A percentile compares a stretch with the other conserved stretches of the same genome.
Evolutionary conservation across 2,888 invertebrate genomes (phyloP).

Genomic region (Margaritifera margaritifera): DNA sequence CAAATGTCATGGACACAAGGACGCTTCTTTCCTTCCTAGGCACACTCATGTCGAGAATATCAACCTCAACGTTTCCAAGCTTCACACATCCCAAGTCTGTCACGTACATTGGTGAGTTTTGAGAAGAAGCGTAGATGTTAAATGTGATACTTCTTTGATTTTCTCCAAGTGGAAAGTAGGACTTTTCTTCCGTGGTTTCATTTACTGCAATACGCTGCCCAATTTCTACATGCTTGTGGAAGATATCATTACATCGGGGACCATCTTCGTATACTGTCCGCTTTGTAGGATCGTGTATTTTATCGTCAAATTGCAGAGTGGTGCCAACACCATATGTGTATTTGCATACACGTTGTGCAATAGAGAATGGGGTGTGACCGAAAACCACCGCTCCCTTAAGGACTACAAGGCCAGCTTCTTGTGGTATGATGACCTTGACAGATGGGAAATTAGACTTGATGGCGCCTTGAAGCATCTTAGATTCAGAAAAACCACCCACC

Average conservation of each 20-base stretch:
- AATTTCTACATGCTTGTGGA: slow-evolving; percentile 18
- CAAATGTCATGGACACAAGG: too few species aligned
- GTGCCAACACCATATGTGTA: slow-evolving; percentile 22
- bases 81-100: slow-evolving; percentile 21
- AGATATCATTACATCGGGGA: slow-evolving; percentile 21
- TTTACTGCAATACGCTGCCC: slow-evolving; percentile 12
- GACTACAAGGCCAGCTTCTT: slow-evolving; percentile 25
- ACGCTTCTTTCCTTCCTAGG: too few species aligned
- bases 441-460: slow-evolving; percentile 16
- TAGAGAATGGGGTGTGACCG: slow-evolving; percentile 20
- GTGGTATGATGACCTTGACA: slow-evolving; percentile 21
- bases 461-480: slow-evolving; percentile 15
- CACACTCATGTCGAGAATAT: slow-evolving; percentile 15
- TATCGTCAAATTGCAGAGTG: slow-evolving; percentile 10
- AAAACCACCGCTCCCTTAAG: slow-evolving; percentile 30
- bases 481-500: slow-evolving; percentile 36
- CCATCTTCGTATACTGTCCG: slow-evolving; percentile 12
- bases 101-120: slow-evolving; percentile 16
- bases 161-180: slow-evolving; percentile 12
- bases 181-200: slow-evolving; percentile 13
- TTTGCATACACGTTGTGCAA: slow-evolving; percentile 16
- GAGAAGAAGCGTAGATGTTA: slow-evolving; percentile 14
- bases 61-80: slow-evolving; percentile 18
- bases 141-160: slow-evolving; percentile 18
- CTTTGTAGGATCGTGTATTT: slow-evolving; percentile 13